Evolutionary conservation across 2,113 vertebrate genomes (phyloP).

Genomic region (Saccopteryx bilineata): DNA sequence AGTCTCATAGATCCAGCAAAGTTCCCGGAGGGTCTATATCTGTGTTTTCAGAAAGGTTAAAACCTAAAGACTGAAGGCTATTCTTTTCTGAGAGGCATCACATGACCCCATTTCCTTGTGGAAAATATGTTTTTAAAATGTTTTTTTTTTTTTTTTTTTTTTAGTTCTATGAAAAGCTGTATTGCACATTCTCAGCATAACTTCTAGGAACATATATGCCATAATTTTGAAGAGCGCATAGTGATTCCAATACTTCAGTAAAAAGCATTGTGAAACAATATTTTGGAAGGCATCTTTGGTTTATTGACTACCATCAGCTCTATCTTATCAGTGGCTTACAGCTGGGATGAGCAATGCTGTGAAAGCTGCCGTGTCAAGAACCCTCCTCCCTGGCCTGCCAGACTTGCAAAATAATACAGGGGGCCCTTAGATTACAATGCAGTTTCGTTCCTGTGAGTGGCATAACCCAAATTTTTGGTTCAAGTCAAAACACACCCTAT

Average conservation of each 20-base stretch:
- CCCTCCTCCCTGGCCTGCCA: background rate
- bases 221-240: background rate
- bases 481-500: too few species aligned
- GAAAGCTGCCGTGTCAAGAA: background rate
- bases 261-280: background rate
- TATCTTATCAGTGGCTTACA: background rate
- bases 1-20: background rate
- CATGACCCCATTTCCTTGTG: background rate
- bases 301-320: background rate
- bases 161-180: background rate
- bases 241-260: constrained; percentile 37
- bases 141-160: background rate
- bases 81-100: background rate
- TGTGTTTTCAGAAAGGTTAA: constrained; percentile 51
- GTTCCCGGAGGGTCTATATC: background rate
- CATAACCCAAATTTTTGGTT: too few species aligned
- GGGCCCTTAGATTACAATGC: too few species aligned
- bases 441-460: too few species aligned
- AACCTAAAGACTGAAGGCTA: constrained; percentile 6
- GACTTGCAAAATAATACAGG: background rate
- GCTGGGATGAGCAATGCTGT: background rate
- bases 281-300: constrained; percentile 41
- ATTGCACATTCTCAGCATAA: background rate
- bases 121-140: background rate
- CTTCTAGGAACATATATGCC: background rate